Conservation (phyloP, 2,113 vertebrate genomes). For the Ibidorhyncha struthersii region DNA sequence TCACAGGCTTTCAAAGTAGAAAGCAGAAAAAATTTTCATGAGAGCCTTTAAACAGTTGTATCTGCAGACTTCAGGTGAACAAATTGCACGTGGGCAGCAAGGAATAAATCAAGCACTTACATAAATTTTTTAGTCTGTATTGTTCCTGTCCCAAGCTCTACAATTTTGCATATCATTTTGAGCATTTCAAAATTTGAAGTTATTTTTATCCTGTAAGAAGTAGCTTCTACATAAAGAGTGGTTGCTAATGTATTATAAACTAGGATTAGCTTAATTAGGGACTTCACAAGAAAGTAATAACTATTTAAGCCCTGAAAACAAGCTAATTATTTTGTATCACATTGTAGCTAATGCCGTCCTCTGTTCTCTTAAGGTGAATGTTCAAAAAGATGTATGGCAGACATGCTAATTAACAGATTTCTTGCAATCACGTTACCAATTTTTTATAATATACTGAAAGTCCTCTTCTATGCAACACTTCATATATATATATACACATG, state of each 20-base stretch:
- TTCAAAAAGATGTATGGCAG: neutral
- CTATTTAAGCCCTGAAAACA: slow-evolving; percentile 69
- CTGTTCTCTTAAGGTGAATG: neutral
- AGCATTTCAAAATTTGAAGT: neutral
- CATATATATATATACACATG: neutral
- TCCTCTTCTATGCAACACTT: slow-evolving; percentile 10
- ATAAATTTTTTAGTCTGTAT: neutral
- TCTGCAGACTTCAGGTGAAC: slow-evolving; percentile 34
- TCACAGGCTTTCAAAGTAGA: neutral
- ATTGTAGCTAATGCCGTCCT: neutral
- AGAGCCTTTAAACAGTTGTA: slow-evolving; percentile 21
- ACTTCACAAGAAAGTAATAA: slow-evolving; percentile 64
- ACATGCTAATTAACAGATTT: slow-evolving; percentile 36
- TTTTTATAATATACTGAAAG: neutral
- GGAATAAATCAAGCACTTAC: slow-evolving; percentile 20
- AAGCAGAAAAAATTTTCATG: neutral
- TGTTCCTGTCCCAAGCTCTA: slow-evolving; percentile 16
- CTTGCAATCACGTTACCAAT: neutral
- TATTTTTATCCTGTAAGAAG: slow-evolving; percentile 44
- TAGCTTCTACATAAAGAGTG: slow-evolving; percentile 27
- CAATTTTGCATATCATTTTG: neutral
- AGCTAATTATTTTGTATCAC: slow-evolving; percentile 64
- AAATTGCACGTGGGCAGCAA: slow-evolving; percentile 1
- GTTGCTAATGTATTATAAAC: slow-evolving; percentile 61
- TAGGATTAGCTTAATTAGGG: slow-evolving; percentile 69